Base-by-base conservation (phyloP, 2,113 vertebrate genomes). In the Podarcis muralis region DNA sequence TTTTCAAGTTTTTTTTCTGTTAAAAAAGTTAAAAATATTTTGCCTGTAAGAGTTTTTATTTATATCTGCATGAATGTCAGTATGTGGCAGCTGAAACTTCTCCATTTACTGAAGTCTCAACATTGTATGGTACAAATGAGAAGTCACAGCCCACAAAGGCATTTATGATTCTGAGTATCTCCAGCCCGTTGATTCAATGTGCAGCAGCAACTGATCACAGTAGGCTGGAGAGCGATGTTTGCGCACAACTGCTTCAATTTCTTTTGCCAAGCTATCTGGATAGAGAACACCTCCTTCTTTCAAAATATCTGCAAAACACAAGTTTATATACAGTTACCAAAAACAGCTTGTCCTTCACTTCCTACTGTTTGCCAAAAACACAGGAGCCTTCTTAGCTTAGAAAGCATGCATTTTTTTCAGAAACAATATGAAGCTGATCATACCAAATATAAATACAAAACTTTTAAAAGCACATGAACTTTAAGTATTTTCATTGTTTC, bases 171-270 rank as follows among this genome's bases (percentile, higher is more conserved):
- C 93, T 94, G 30, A 15, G 77, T 11, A 93, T 37, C n/a, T 92
- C 48, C 30, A 1, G 68, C 66, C 87, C 35, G 30, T 68, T 76
- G 95, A 88, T 75, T 92, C 96, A 53, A 98, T 81, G 86, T 99
- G 97, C 53, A 94, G 96, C 0, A 99, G 97, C 1, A 99, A 97
- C 80, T 95, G 97, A 87, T 99, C 95, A 3, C 98, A 99, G 90
- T 96, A 95, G 32, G 81, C 2, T 0, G 98, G 94, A 0, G 96
- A 97, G 81, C 97, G 97, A 68, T 99, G 99, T 89, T 98, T 98
- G 82, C 97, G 96, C 78, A 96, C 87, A 15, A 97, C 98, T 0
- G 96, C 97, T 94, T 98, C 98, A 0, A 95, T 95, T 86, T 98
- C 98, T 78, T 88, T 94, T 83, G 94, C 82, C 13, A 99, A 96